Base-by-base conservation (phyloP, 2,113 vertebrate species). In the Puma concolor region DNA sequence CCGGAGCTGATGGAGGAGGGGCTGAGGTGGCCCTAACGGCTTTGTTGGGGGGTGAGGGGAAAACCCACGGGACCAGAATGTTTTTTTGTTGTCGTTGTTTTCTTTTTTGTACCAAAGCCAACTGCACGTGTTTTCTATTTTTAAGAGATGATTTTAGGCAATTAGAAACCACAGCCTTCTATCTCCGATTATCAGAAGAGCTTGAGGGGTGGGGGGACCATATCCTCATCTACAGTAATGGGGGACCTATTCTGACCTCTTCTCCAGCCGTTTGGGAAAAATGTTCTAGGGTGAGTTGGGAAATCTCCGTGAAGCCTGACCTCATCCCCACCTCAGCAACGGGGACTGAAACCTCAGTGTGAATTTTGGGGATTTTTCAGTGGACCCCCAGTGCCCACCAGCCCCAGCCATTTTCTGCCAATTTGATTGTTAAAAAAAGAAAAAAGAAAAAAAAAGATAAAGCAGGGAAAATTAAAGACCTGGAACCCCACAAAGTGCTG, bases 71-170 rank as follows among this genome's bases (percentile, higher is more conserved):
- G 97, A 98, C 97, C 97, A 97, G 96, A 96, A 96, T 95, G 80
- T 97, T 97, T 86, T 93, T 71, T 76, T 93, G 87, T 93, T 95
- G 13, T 93, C 84, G 15, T 94, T 92, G 0, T 91, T 95, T 96
- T 95, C 23, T 96, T 96, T 98, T 98, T 98, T 98, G 97, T 98
- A 98, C 98, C 98, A 98, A 98, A 98, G 98, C 97, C 97, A 95
- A 88, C 95, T 96, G 97, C 98, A 98, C 97, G 97, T 96, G 95
- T 98, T 98, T 98, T 98, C 97, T 98, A 98, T 98, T 98, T 98
- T 96, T 98, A 98, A 98, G 95, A 98, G 76, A 96, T 94, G 97
- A 97, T 71, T 92, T n/a, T 98, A 98, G 97, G 95, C 95, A 85
- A 69, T 93, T 95, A 97, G 98, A 85, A 81, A 96, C 82, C 15